These are phyloP conservation scores for Galagoides demidoff DNA, from an alignment of 2,797 vertebrate species.

Conservation along the genomic window DNA sequence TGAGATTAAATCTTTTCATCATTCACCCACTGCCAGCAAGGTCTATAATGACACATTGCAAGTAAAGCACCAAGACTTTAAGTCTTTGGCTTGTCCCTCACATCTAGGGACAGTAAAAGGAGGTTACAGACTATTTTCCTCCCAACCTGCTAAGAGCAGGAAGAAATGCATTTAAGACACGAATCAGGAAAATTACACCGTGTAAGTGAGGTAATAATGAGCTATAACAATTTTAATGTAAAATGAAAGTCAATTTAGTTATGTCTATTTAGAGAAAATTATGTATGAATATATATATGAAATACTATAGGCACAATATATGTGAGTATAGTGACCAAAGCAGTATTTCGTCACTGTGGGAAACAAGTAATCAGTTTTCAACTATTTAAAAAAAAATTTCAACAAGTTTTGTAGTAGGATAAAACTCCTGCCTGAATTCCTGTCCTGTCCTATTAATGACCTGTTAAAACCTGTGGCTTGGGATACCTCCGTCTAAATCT, in stretches of 20 bases:
- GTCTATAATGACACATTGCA: neutral
- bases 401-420: neutral
- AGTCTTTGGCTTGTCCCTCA: neutral
- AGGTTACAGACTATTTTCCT: neutral
- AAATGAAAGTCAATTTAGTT: neutral
- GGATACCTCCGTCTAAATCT: neutral
- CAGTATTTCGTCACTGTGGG: neutral
- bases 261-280: slow-evolving; percentile 19
- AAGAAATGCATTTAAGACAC: neutral
- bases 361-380: neutral
- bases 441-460: neutral
- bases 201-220: neutral
- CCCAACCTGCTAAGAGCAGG: neutral
- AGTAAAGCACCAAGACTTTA: neutral
- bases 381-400: neutral
- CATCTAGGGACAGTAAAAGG: neutral
- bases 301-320: neutral
- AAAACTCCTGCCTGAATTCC: neutral
- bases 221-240: neutral
- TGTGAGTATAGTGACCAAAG: neutral
- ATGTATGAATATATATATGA: neutral
- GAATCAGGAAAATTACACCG: neutral
- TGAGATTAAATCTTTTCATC: neutral
- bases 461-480: neutral
- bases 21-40: neutral